Base-by-base conservation (phyloP, 2,797 vertebrate species). In the Schizopygopsis malacanthus region DNA sequence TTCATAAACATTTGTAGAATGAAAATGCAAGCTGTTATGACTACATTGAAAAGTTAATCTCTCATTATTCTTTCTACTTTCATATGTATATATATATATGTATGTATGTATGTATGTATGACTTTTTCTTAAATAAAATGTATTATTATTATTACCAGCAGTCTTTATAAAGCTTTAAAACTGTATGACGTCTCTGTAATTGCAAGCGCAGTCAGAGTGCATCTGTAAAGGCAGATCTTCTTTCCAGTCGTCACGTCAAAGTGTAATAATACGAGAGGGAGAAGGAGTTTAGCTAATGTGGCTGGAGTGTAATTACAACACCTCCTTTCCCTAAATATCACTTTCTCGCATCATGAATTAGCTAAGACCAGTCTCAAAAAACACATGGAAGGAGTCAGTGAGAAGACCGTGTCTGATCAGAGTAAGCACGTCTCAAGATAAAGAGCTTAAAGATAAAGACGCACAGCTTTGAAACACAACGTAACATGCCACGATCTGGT, bases 251-350 rank as follows among this genome's bases (percentile, higher is more conserved):
- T 85, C 86, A 79, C 73, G 61, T 45, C 9, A 80, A 85, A 83
- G 61, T 67, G 63, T 79, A 85, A 87, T 63, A 89, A 71, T 82
- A 47, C 16, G 54, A 69, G 54, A 82, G 41, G 70, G 88, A 85
- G 76, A 87, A 41, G 11, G 88, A 77, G 80, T 89, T 88, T 85
- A 83, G 82, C 45, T 20, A 72, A 65, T 87, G 76, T 85, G 63
- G 69, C 85, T 85, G 89, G 87, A 90, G 89, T 89, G 89, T 89
- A 87, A 91, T 89, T 87, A 88, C 90, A 89, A 85, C 33, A 56
- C 82, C 78, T 69, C 56, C 83, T 87, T 85, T 75, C 81, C 89
- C 86, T 81, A 79, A 88, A 88, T 89, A 88, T 89, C 88, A 22
- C 85, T 84, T 90, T 85, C 88, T 86, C 78, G 1, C 13, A 9